Conservation (phyloP, 2,888 invertebrate species). For the Drosophila niveifrons region DNA sequence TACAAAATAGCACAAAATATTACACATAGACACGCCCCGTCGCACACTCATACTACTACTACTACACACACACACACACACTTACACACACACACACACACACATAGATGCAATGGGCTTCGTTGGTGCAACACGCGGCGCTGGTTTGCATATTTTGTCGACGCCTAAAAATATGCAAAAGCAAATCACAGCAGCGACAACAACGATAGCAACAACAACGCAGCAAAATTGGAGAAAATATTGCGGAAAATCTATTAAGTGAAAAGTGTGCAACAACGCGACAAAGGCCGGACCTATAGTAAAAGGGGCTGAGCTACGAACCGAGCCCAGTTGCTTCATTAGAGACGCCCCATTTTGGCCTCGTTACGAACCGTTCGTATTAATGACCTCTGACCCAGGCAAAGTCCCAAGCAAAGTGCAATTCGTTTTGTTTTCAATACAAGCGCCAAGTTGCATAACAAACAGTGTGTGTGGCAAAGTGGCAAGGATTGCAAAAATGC, state of each 20-base stretch:
- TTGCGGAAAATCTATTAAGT: conserved; percentile 63
- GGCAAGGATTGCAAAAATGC: not conserved
- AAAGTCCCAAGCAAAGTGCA: not conserved
- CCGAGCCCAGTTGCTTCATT: conserved; percentile 18
- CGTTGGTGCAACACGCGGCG: conserved; percentile 24
- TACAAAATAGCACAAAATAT: conserved; percentile 70
- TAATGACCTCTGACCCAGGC: conserved; percentile 9
- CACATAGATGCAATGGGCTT: not conserved
- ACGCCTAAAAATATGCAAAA: conserved; percentile 66
- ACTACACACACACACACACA: conserved; percentile 19
- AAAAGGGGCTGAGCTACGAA: not conserved
- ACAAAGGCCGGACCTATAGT: conserved; percentile 29
- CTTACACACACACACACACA: conserved; percentile 18
- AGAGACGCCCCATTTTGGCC: conserved; percentile 20
- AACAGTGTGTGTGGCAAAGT: too few species aligned
- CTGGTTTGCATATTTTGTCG: conserved; percentile 61
- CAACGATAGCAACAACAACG: conserved; percentile 14
- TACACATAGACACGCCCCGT: conserved; percentile 57
- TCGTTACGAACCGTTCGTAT: conserved; percentile 10
- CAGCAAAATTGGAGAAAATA: conserved; percentile 31
- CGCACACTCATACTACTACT: not conserved
- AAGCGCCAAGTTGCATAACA: not conserved
- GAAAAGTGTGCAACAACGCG: conserved; percentile 51
- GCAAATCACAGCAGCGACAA: conserved; percentile 36
- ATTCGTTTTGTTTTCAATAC: not conserved